phyloP scores from a whole-genome alignment of 2,113 vertebrate genomes.

The Merops nubicus region DNA sequence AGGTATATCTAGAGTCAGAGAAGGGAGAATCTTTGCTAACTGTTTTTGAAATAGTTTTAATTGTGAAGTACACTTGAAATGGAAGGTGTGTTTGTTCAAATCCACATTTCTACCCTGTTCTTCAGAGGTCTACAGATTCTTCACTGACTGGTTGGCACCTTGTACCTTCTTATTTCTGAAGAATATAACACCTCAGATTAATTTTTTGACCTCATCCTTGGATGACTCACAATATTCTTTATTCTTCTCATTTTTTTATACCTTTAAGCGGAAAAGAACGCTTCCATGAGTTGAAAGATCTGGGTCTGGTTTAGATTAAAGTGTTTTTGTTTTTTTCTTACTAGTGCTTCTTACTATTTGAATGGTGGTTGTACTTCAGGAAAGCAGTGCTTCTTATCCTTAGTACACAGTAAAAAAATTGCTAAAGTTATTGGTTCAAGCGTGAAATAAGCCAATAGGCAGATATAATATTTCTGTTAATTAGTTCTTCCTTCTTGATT shows the following conservation, averaged over 20 bases:
- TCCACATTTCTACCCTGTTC: rapidly evolving
- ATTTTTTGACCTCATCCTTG: not conserved
- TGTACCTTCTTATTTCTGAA: not conserved
- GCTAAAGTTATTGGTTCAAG: not conserved
- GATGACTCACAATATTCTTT: not conserved
- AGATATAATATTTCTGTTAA: not conserved
- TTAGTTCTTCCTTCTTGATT: not conserved
- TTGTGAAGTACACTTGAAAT: not conserved
- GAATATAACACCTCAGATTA: not conserved
- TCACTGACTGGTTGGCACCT: not conserved
- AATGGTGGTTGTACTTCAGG: not conserved
- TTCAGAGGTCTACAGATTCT: not conserved
- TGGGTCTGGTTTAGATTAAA: not conserved
- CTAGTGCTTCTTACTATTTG: not conserved
- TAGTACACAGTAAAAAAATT: not conserved
- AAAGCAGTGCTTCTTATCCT: not conserved
- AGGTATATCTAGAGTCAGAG: not conserved
- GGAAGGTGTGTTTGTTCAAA: not conserved
- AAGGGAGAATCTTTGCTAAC: not conserved
- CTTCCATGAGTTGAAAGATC: not conserved
- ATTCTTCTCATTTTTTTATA: not conserved
- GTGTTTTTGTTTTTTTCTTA: not conserved
- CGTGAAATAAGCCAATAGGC: not conserved
- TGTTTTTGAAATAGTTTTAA: not conserved
- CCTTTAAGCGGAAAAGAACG: not conserved